A percentile compares a stretch with the other conserved stretches of the same genome.
These are phyloP conservation scores for Andricus quercusramuli DNA, from an alignment of 2,888 invertebrate genomes.

Conservation along the genomic window DNA sequence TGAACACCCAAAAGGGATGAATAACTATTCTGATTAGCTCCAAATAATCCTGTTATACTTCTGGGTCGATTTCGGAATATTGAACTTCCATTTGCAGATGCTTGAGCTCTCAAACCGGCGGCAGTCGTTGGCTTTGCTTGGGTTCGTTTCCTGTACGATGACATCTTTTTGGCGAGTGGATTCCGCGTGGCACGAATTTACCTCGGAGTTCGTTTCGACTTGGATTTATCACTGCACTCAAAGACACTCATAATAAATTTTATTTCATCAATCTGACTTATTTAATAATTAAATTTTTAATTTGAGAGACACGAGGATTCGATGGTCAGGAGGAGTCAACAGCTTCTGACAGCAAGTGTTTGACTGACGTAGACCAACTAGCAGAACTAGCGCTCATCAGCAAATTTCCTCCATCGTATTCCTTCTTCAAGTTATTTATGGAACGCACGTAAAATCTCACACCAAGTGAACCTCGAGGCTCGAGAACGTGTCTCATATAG, in stretches of 20 bases:
- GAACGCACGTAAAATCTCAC: slow-evolving; percentile 65
- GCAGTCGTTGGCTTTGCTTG: slow-evolving; percentile 76
- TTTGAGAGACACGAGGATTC: slow-evolving; percentile 24
- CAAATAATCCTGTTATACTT: slow-evolving; percentile 72
- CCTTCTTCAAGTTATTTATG: slow-evolving; percentile 68
- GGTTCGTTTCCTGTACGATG: slow-evolving; percentile 74
- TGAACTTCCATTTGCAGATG: slow-evolving; percentile 77
- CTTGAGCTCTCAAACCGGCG: slow-evolving; percentile 75
- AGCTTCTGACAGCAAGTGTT: slow-evolving; percentile 72
- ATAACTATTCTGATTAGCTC: slow-evolving; percentile 70
- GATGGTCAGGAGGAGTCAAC: slow-evolving; percentile 19
- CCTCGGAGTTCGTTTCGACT: slow-evolving; percentile 21
- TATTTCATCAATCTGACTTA: not conserved
- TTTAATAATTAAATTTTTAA: not conserved
- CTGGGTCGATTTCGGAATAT: slow-evolving; percentile 75
- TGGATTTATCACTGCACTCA: slow-evolving; percentile 3
- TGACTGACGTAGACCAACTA: slow-evolving; percentile 71
- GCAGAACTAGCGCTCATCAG: slow-evolving; percentile 68
- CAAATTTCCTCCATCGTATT: slow-evolving; percentile 67
- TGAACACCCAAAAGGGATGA: slow-evolving; percentile 69
- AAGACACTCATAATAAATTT: slow-evolving; percentile 9
- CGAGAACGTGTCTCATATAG: slow-evolving; percentile 57
- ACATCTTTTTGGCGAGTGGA: slow-evolving; percentile 63
- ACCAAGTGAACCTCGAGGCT: slow-evolving; percentile 63
- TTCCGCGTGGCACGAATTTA: slow-evolving; percentile 33